Evolutionary conservation across 2,113 vertebrate species (phyloP), one percentile per base, ranked within the genome.

Genomic region (Holacanthus passer): DNA sequence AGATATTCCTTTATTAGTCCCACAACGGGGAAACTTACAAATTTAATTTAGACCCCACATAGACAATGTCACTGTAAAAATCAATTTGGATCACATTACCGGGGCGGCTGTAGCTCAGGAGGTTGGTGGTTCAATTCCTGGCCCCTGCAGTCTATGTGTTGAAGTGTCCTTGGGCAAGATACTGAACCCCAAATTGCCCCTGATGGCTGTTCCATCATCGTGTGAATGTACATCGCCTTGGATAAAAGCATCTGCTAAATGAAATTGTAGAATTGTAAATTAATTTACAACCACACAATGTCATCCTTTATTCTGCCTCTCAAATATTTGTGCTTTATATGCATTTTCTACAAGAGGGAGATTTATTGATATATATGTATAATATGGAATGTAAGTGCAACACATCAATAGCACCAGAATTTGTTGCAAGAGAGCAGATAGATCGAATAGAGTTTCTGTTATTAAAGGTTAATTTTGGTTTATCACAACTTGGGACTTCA

Each of bases 221-320:
- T n/a, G n/a, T n/a, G n/a, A n/a, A n/a, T n/a, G n/a, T n/a, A n/a
- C n/a, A n/a, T n/a, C n/a, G n/a, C n/a, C n/a, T n/a, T n/a, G n/a
- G n/a, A n/a, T n/a, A n/a, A n/a, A n/a, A n/a, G n/a, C n/a, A n/a
- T n/a, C n/a, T n/a, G n/a, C n/a, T n/a, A n/a, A n/a, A n/a, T n/a
- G n/a, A n/a, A n/a, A n/a, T n/a, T n/a, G n/a, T n/a, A n/a, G n/a
- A n/a, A n/a, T n/a, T n/a, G n/a, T n/a, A n/a, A n/a, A n/a, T n/a
- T n/a, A 31, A 67, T 58, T 10, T 47, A 71, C 45, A 75, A 47
- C 37, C 5, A 3, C 37, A 64, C 9, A 43, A 7, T 66, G 59
- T 84, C 43, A 32, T 65, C 19, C 60, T 60, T 29, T 41, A 45
- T 37, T 27, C 69, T 83, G 56, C 27, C 39, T 52, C 68, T 80